These are phyloP conservation scores for Hypomesus transpacificus DNA, from an alignment of 2,113 vertebrate species.

Conservation along the genomic window DNA sequence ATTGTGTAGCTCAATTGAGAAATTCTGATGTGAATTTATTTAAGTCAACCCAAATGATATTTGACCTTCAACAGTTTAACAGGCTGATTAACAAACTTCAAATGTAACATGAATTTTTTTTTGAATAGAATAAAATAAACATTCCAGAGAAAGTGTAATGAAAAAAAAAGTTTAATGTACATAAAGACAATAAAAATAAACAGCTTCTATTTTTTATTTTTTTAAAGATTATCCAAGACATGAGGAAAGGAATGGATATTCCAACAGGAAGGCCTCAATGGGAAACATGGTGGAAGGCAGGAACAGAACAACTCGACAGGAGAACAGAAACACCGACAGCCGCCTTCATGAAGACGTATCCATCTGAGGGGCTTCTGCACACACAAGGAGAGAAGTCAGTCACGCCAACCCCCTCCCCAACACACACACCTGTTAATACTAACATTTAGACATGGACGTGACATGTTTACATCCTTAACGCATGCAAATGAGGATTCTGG, in stretches of 20 bases:
- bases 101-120: not conserved
- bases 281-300: constrained; percentile 9
- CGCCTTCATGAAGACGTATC: constrained; percentile 65
- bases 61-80: not conserved
- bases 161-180: constrained; percentile 47
- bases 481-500: not conserved
- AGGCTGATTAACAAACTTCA: not conserved
- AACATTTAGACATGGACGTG: not conserved
- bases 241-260: constrained; percentile 25
- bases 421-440: too few relatives aligned
- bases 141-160: not conserved
- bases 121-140: too few relatives aligned
- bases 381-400: constrained; percentile 10
- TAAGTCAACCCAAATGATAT: too few relatives aligned
- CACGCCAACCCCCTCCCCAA: not conserved
- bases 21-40: not conserved
- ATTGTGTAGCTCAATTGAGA: not conserved
- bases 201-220: constrained; percentile 18
- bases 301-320: constrained; percentile 27
- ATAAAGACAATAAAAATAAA: constrained; percentile 48
- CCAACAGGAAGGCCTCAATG: constrained; percentile 33
- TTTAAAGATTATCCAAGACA: not conserved
- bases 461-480: not conserved
- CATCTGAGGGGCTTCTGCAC: constrained; percentile 66
- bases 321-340: not conserved